These are phyloP conservation scores for Nannoperca australis DNA, from an alignment of 2,797 vertebrate genomes.

Conservation along the genomic window DNA sequence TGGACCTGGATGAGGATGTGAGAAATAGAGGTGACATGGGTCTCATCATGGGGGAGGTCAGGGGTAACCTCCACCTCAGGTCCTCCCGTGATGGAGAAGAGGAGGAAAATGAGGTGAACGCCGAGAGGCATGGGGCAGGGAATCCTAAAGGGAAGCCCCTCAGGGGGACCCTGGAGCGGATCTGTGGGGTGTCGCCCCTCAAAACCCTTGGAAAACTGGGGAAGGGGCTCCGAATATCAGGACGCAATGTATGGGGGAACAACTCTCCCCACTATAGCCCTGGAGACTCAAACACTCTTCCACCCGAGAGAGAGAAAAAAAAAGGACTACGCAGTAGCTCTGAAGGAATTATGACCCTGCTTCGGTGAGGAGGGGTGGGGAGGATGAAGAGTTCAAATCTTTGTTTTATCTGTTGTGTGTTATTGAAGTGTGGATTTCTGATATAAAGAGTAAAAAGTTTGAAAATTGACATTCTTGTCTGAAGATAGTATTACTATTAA, in stretches of 20 bases:
- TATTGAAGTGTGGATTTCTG: neutral
- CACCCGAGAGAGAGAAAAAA: constrained; percentile 79
- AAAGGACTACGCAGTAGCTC: constrained; percentile 88
- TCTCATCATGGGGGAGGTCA: constrained; percentile 80
- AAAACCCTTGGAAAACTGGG: constrained; percentile 88
- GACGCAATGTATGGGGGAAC: constrained; percentile 82
- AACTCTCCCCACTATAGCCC: constrained; percentile 75
- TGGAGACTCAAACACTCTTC: constrained; percentile 73
- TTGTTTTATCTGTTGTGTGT: neutral
- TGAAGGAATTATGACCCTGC: constrained; percentile 89
- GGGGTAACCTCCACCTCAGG: constrained; percentile 68
- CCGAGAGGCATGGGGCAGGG: constrained; percentile 78
- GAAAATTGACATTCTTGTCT: neutral
- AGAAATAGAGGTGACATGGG: constrained; percentile 72
- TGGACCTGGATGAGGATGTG: constrained; percentile 78
- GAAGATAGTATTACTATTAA: neutral
- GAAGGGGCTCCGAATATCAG: constrained; percentile 86
- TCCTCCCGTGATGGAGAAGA: constrained; percentile 82
- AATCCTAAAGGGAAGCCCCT: constrained; percentile 81
- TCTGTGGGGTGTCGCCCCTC: constrained; percentile 85
- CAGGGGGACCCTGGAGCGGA: constrained; percentile 84
- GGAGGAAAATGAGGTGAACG: constrained; percentile 86
- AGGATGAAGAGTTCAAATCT: neutral
- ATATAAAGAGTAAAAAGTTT: neutral
- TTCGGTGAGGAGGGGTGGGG: constrained; percentile 73